These are phyloP conservation scores for Elephas maximus DNA, from an alignment of 2,113 vertebrate genomes.

Conservation along the genomic window DNA sequence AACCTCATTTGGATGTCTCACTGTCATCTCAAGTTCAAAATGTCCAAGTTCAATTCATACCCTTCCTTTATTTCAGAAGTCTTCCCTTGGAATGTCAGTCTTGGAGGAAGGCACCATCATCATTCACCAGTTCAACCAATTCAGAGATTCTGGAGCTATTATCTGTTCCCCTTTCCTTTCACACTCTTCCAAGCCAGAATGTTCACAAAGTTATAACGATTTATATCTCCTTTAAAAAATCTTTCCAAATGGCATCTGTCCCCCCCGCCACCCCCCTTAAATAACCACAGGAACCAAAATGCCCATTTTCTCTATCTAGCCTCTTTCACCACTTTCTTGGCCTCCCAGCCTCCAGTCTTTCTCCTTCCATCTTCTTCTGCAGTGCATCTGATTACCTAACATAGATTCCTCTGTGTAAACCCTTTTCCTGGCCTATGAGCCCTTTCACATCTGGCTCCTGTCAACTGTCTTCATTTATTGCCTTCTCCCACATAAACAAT, in stretches of 20 bases:
- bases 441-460: neutral
- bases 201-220: neutral
- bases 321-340: neutral
- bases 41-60: neutral
- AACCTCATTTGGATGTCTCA: neutral
- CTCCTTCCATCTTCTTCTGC: neutral
- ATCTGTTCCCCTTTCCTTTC: neutral
- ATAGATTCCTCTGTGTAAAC: neutral
- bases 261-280: neutral
- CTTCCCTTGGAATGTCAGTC: neutral
- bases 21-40: neutral
- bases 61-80: neutral
- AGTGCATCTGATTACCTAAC: neutral
- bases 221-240: neutral
- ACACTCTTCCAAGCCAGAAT: neutral
- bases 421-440: neutral
- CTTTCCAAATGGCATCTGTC: neutral
- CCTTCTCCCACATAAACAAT: neutral
- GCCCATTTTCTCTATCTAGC: neutral
- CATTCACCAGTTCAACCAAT: neutral
- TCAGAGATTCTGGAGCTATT: neutral
- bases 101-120: neutral
- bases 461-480: neutral
- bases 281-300: neutral
- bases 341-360: neutral